Percentiles rank a stretch among this genome's conserved stretches.
These are phyloP conservation scores for Champsocephalus gunnari DNA, from an alignment of 2,797 vertebrate genomes.

Conservation along the genomic window DNA sequence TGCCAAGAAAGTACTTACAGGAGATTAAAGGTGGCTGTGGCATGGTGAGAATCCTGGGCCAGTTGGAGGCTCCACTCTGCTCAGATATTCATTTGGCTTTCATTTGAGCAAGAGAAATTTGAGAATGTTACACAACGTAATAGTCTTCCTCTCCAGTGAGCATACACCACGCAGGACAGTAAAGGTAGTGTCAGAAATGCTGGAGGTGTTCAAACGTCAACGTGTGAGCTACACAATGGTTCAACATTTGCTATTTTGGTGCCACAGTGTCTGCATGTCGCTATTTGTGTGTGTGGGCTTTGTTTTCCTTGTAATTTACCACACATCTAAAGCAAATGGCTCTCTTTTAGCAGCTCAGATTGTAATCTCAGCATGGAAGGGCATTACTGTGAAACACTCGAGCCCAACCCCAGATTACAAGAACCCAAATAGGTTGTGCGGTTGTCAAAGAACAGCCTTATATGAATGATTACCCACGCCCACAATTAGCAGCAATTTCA, in stretches of 20 bases:
- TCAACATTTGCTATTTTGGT: conserved; percentile 32
- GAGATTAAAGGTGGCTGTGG: conserved; percentile 43
- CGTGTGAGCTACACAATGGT: conserved; percentile 27
- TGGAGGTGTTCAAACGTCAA: conserved; percentile 28
- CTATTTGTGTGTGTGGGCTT: conserved; percentile 36
- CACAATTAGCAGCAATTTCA: conserved; percentile 40
- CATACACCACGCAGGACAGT: neutral
- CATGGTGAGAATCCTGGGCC: conserved; percentile 21
- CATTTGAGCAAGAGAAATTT: conserved; percentile 30
- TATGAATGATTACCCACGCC: conserved; percentile 26
- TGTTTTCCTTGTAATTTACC: conserved; percentile 66
- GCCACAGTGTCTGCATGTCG: conserved; percentile 55
- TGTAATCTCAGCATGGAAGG: conserved; percentile 64
- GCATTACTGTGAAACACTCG: conserved; percentile 45
- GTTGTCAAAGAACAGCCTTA: conserved; percentile 36
- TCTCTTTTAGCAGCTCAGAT: conserved; percentile 67
- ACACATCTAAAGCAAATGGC: conserved; percentile 57
- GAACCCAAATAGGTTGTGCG: conserved; percentile 39
- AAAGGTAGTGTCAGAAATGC: conserved; percentile 8
- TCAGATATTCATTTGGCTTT: conserved; percentile 21
- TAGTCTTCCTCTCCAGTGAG: conserved; percentile 16
- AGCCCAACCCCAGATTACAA: conserved; percentile 35
- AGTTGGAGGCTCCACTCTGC: neutral
- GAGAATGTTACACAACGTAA: conserved; percentile 3
- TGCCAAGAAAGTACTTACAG: conserved; percentile 61